These are phyloP conservation scores for Phalacrocorax pelagicus DNA, from an alignment of 2,113 vertebrate genomes.

Conservation along the genomic window DNA sequence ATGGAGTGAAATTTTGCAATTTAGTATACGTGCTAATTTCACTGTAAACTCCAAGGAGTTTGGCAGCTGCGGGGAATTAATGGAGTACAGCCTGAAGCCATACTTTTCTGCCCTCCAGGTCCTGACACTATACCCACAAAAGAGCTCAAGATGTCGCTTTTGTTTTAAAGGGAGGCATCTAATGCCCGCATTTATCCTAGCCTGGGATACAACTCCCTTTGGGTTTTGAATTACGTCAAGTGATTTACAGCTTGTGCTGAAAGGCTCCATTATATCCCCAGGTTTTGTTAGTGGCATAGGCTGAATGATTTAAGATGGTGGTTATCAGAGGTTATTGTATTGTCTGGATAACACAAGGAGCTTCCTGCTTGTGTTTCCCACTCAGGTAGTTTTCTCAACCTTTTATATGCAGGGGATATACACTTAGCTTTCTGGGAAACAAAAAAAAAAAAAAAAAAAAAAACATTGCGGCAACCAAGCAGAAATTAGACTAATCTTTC, in stretches of 20 bases:
- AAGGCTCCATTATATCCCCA: constrained; percentile 19
- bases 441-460: not conserved
- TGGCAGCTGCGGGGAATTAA: not conserved
- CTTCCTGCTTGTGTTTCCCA: not conserved
- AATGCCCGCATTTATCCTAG: not conserved
- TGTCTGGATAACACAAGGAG: not conserved
- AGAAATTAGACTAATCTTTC: not conserved
- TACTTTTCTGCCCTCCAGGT: not conserved
- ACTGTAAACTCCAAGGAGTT: not conserved
- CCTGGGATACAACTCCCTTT: not conserved
- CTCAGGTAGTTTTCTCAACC: not conserved
- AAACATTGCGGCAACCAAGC: not conserved
- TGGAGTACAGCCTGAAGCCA: not conserved
- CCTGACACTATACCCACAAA: not conserved
- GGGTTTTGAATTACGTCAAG: constrained; percentile 8
- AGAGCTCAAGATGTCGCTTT: not conserved
- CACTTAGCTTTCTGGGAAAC: not conserved
- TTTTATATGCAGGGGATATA: not conserved
- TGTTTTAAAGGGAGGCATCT: not conserved
- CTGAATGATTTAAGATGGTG: constrained; percentile 19
- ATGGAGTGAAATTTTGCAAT: not conserved
- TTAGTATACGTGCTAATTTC: not conserved
- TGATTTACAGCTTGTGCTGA: not conserved
- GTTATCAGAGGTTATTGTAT: constrained; percentile 17
- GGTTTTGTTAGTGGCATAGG: not conserved